Evolutionary conservation across 2,113 vertebrate species (phyloP).

Genomic region (Sinosuthora webbiana): DNA sequence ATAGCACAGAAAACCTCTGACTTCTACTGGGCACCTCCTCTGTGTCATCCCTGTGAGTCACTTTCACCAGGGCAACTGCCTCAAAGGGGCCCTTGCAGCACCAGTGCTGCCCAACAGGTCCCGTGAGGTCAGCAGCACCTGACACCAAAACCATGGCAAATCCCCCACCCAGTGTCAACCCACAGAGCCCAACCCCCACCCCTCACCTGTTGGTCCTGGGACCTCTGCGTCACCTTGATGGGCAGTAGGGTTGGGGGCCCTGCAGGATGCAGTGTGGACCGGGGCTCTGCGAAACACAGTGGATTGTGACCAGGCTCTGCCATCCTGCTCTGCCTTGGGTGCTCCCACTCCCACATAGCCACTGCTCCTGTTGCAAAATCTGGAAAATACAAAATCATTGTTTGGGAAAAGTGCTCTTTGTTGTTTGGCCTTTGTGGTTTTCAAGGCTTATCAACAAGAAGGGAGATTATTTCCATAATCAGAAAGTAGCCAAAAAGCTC

Average conservation of each 20-base stretch:
- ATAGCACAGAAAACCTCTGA: not conserved
- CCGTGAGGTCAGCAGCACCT: not conserved
- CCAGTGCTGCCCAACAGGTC: not conserved
- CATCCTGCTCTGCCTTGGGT: too few relatives aligned
- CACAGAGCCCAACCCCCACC: not conserved
- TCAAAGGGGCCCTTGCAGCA: not conserved
- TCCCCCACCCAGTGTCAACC: not conserved
- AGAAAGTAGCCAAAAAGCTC: not conserved
- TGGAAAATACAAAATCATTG: not conserved
- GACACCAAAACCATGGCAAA: not conserved
- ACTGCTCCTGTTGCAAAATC: too few relatives aligned
- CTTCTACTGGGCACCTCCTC: not conserved
- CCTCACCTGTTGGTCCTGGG: not conserved
- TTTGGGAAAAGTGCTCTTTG: not conserved
- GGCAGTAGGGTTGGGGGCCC: too few relatives aligned
- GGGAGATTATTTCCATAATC: not conserved
- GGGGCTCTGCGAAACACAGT: too few relatives aligned
- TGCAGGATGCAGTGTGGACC: too few relatives aligned
- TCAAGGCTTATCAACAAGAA: not conserved
- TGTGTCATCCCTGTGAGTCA: not conserved
- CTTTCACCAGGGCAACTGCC: not conserved
- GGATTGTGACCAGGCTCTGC: too few relatives aligned
- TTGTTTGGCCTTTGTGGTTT: not conserved
- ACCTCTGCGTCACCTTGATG: too few relatives aligned
- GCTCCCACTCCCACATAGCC: too few relatives aligned